Conservation (phyloP, 2,113 vertebrate species). For the Struthidea cinerea region DNA sequence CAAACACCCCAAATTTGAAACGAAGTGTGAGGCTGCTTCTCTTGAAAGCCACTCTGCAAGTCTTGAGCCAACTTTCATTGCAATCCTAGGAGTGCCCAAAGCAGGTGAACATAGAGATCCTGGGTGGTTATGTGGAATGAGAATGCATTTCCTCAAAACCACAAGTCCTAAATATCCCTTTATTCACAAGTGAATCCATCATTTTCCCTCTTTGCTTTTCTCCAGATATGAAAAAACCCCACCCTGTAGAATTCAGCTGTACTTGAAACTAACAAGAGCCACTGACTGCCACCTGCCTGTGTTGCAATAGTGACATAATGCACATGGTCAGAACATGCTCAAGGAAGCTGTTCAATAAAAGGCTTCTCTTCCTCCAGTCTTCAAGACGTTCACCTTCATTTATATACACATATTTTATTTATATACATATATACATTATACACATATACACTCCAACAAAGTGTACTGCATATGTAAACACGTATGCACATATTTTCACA, state of each 20-base stretch:
- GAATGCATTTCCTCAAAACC: background rate
- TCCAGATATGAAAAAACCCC: background rate
- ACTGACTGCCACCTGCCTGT: background rate
- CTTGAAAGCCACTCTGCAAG: background rate
- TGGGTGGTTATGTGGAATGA: background rate
- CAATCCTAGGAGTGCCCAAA: background rate
- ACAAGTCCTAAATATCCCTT: background rate
- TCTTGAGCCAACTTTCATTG: background rate
- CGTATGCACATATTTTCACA: no score
- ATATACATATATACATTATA: background rate
- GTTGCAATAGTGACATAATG: background rate
- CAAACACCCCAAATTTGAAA: background rate
- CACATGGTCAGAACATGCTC: rapidly evolving
- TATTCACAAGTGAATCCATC: background rate
- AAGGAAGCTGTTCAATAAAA: background rate
- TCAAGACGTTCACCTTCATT: background rate
- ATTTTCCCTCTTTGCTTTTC: background rate
- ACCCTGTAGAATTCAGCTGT: background rate
- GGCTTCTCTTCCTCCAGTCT: background rate
- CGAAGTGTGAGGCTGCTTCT: background rate
- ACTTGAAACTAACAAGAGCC: background rate
- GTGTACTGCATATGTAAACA: background rate
- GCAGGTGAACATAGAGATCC: background rate
- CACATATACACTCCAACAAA: background rate
- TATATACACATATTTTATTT: background rate